Evolutionary conservation across 1,140 invertebrate species (phyloP).

Genomic region (Babylonia areolata): DNA sequence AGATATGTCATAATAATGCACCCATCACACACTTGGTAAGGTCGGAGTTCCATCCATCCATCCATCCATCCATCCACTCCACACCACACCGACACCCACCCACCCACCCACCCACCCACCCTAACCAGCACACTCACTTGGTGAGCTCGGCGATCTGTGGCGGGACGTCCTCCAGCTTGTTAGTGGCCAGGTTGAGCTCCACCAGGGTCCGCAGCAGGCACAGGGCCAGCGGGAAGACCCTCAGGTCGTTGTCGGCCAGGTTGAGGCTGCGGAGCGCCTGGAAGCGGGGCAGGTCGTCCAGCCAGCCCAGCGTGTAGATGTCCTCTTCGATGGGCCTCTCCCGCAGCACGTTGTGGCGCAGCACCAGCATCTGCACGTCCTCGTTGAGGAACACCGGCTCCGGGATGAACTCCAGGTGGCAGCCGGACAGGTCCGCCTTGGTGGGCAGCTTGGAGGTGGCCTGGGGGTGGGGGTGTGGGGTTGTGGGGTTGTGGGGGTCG

Average conservation of each 20-base stretch:
- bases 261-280: conserved; percentile 69
- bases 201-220: conserved; percentile 69
- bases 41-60: too few species aligned
- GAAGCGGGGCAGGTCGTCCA: conserved; percentile 65
- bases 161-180: conserved; percentile 73
- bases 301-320: conserved; percentile 70
- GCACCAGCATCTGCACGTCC: conserved; percentile 70
- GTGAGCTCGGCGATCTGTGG: conserved; percentile 66
- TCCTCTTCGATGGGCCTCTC: conserved; percentile 74
- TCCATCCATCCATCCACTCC: too few species aligned
- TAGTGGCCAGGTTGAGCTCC: conserved; percentile 74
- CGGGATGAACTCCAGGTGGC: conserved; percentile 75
- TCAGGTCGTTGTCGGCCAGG: conserved; percentile 73
- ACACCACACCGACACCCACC: neutral
- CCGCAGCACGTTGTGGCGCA: conserved; percentile 73
- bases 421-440: conserved; percentile 74
- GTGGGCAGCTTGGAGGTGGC: conserved; percentile 74
- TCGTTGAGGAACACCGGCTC: conserved; percentile 75
- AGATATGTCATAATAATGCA: too few species aligned
- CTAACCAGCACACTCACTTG: conserved; percentile 63
- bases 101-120: neutral
- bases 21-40: too few species aligned
- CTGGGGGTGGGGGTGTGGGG: conserved; percentile 47
- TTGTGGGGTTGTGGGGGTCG: too few species aligned
- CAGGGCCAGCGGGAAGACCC: conserved; percentile 68